These are phyloP conservation scores for Pseudobourletiella spinata DNA, from an alignment of 1,140 invertebrate genomes.

Conservation along the genomic window DNA sequence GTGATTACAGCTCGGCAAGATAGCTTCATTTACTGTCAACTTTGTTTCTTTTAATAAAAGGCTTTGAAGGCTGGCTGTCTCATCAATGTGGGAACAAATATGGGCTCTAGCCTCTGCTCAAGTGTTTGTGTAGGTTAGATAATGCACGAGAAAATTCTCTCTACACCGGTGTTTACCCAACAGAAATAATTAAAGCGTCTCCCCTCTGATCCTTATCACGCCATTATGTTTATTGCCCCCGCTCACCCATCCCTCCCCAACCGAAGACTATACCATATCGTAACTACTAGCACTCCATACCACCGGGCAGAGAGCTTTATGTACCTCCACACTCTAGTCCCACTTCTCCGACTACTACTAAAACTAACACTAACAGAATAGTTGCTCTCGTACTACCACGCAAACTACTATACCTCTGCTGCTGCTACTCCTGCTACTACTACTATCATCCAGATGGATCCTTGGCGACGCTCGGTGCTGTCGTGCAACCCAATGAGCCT, in stretches of 20 bases:
- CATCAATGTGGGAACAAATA: constrained; percentile 16
- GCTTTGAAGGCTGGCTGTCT: constrained; percentile 1
- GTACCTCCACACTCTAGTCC: no score
- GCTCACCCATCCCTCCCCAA: constrained; percentile 1
- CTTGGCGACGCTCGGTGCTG: no score
- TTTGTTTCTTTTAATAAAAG: background rate
- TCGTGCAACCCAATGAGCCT: background rate
- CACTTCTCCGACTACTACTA: no score
- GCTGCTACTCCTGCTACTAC: no score
- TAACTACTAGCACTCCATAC: no score
- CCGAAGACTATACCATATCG: background rate
- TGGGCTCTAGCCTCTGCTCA: constrained; percentile 20
- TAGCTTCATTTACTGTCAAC: background rate
- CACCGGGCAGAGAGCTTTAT: no score
- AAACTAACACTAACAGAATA: no score
- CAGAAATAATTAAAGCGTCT: constrained; percentile 28
- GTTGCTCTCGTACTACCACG: no score
- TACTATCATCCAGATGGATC: no score
- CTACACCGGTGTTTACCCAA: constrained; percentile 20
- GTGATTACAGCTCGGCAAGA: background rate
- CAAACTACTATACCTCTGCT: no score
- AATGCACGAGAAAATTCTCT: constrained; percentile 17
- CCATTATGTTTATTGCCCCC: constrained; percentile 29
- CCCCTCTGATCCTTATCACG: constrained; percentile 28
- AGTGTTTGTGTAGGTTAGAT: constrained; percentile 30